These are phyloP conservation scores for Aleiodes leptofemur DNA, from an alignment of 2,888 invertebrate species.

Conservation along the genomic window DNA sequence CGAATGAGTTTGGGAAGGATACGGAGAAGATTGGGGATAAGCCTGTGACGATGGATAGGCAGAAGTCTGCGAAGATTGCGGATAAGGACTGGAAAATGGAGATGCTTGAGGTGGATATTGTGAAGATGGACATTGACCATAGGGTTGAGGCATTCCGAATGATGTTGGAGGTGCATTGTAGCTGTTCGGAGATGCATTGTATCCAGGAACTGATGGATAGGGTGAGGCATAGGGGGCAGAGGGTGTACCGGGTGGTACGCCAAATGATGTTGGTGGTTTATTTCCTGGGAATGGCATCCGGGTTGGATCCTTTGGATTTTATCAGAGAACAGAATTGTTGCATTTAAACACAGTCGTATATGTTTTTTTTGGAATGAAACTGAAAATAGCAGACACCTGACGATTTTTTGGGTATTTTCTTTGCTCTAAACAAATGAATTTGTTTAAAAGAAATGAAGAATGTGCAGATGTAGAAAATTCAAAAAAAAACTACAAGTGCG, in stretches of 20 bases:
- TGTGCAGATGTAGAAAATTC: too few species aligned
- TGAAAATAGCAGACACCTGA: too few species aligned
- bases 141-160: slow-evolving; percentile 70
- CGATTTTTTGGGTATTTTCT: too few species aligned
- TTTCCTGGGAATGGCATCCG: slow-evolving; percentile 66
- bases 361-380: neutral
- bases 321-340: slow-evolving; percentile 41
- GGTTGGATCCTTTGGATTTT: slow-evolving; percentile 67
- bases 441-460: too few species aligned
- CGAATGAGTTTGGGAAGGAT: slow-evolving; percentile 25
- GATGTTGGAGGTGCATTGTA: slow-evolving; percentile 62
- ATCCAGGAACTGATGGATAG: slow-evolving; percentile 54
- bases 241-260: slow-evolving; percentile 70
- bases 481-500: too few species aligned
- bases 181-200: slow-evolving; percentile 63
- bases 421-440: too few species aligned
- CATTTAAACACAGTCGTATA: slow-evolving; percentile 4
- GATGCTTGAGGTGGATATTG: slow-evolving; percentile 48
- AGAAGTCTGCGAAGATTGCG: slow-evolving; percentile 8
- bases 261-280: slow-evolving; percentile 70
- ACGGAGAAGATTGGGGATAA: slow-evolving; percentile 28
- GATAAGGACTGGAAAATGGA: slow-evolving; percentile 49
- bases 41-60: slow-evolving; percentile 36
- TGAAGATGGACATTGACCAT: slow-evolving; percentile 47
- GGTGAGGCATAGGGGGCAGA: slow-evolving; percentile 66